These are phyloP conservation scores for Halictus rubicundus DNA, from an alignment of 1,140 invertebrate species.

Conservation along the genomic window DNA sequence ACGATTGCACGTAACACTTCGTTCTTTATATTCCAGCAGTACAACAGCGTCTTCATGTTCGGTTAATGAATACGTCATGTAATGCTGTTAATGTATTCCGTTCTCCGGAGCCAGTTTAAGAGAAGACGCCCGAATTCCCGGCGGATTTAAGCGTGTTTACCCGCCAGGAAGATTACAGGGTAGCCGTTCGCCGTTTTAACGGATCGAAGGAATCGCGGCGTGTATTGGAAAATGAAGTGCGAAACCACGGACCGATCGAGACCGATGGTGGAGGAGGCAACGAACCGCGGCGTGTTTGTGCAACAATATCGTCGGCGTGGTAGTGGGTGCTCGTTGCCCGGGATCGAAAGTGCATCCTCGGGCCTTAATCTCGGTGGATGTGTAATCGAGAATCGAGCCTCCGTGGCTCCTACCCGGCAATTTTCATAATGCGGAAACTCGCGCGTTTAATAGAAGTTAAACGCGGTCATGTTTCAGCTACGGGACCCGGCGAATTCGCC, in stretches of 20 bases:
- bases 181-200: background rate
- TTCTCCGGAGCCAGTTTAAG: too few relatives aligned
- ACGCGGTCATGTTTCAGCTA: background rate
- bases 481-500: background rate
- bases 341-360: slow-evolving; percentile 46
- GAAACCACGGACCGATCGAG: slow-evolving; percentile 36
- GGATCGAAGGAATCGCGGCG: background rate
- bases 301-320: slow-evolving; percentile 49
- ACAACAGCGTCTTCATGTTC: too few relatives aligned
- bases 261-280: slow-evolving; percentile 43
- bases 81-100: too few relatives aligned
- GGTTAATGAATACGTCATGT: too few relatives aligned
- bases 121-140: too few relatives aligned
- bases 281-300: slow-evolving; percentile 50
- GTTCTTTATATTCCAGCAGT: too few relatives aligned
- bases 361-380: slow-evolving; percentile 36
- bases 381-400: slow-evolving; percentile 29
- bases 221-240: slow-evolving; percentile 20
- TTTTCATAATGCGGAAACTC: slow-evolving; percentile 33
- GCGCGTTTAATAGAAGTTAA: slow-evolving; percentile 29
- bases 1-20: too few relatives aligned
- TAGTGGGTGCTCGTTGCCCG: slow-evolving; percentile 26
- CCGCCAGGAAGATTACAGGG: slow-evolving; percentile 6
- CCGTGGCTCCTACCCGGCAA: slow-evolving; percentile 9
- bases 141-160: too few relatives aligned